Evolutionary conservation across 2,888 invertebrate species (phyloP), one percentile per base, ranked within the genome.

Genomic region (Deroplatys truncata): DNA sequence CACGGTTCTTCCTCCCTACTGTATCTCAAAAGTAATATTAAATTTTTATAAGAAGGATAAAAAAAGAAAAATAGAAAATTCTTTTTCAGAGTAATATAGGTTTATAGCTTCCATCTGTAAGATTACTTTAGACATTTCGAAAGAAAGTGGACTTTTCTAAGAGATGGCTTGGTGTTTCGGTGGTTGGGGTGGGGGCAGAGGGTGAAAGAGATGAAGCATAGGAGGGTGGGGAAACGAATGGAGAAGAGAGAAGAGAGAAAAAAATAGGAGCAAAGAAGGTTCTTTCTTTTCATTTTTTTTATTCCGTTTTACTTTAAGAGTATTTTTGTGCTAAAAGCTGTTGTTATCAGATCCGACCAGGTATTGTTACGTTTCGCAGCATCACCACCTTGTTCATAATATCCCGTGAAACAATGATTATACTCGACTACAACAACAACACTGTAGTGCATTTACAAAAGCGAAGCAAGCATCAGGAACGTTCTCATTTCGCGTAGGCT

Each of bases 71-170:
- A 93, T 93, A 93, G 93, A 93, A 93, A 93, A 93, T 93, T 93
- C 93, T 93, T 93, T 93, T 93, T 90, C 93, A 93, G 93, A 93
- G 93, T 93, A 93, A 93, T 93, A 93, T 93, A 93, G 93, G 93
- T 93, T 93, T 93, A 93, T 93, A 93, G 93, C 93, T 93, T 93
- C 93, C 93, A 93, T 93, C 93, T 93, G 93, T 93, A 93, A 93
- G 93, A 93, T 93, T 93, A 93, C 93, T 93, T 93, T 92, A 93
- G 93, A 93, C 93, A 92, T 93, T 93, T 93, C 92, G 92, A 93
- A 93, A 93, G 93, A 93, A 93, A 93, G 93, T 93, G 93, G 93
- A 93, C 93, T 93, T 93, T 93, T 90, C 89, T 90, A 92, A 92
- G 89, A 85, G 87, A 84, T 89, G 72, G n/a, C 43, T 89, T 43